Percentiles rank a stretch among this genome's conserved stretches.
phyloP scores from a whole-genome alignment of 2,888 invertebrate genomes.

The Prosopocoilus inquinatus region DNA sequence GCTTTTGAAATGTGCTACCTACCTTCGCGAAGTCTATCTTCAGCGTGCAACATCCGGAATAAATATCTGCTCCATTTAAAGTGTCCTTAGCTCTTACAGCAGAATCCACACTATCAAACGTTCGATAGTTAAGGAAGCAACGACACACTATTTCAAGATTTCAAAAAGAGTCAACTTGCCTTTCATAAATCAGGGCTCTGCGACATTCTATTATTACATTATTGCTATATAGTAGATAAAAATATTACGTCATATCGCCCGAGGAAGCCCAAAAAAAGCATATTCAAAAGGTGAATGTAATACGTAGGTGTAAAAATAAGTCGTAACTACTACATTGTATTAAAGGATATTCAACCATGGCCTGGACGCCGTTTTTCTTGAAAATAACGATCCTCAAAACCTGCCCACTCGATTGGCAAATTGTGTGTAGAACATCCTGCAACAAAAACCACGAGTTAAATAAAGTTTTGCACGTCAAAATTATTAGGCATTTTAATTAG shows the following conservation, averaged over 20 bases:
- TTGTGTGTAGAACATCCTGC: slow-evolving; percentile 97
- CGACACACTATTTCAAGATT: slow-evolving; percentile 15
- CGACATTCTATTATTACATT: neutral
- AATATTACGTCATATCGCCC: too few species aligned
- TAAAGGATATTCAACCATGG: slow-evolving; percentile 99
- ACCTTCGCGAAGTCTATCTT: slow-evolving; percentile 99
- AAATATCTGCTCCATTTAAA: slow-evolving; percentile 97
- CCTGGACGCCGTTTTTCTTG: slow-evolving; percentile 97
- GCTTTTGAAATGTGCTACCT: slow-evolving; percentile 43
- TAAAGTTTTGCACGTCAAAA: too few species aligned
- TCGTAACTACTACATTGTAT: neutral
- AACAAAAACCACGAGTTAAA: slow-evolving; percentile 53
- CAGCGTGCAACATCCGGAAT: slow-evolving; percentile 98
- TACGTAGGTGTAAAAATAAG: neutral
- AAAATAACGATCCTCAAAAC: slow-evolving; percentile 98
- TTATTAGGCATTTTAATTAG: too few species aligned
- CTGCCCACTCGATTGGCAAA: slow-evolving; percentile 91
- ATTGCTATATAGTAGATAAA: neutral
- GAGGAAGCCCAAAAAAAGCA: neutral
- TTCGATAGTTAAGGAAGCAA: slow-evolving; percentile 63
- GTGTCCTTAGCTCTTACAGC: slow-evolving; percentile 93
- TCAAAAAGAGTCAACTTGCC: neutral
- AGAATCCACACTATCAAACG: slow-evolving; percentile 90
- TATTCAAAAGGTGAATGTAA: neutral
- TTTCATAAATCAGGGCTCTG: neutral